These are phyloP conservation scores for Limnodromus scolopaceus DNA, from an alignment of 2,797 vertebrate genomes.

Conservation along the genomic window DNA sequence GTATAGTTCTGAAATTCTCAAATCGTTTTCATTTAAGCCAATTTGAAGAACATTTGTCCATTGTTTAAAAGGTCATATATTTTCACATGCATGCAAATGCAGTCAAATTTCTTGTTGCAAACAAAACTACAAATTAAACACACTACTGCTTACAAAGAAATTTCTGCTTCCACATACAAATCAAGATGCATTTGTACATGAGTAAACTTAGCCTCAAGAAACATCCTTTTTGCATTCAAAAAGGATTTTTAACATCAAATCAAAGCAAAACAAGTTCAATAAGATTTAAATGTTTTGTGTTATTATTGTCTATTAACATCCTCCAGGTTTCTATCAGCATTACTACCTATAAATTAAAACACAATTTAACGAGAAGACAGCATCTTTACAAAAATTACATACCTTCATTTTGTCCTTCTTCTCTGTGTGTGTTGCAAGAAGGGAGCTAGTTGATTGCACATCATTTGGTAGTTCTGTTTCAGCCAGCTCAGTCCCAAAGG, in stretches of 20 bases:
- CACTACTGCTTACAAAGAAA: background rate
- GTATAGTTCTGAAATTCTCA: background rate
- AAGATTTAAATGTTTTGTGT: background rate
- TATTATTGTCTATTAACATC: background rate
- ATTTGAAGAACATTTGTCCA: background rate
- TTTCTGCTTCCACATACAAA: background rate
- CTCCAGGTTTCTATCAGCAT: background rate
- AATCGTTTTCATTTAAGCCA: background rate
- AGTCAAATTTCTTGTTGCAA: slow-evolving; percentile 9
- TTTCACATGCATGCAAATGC: background rate
- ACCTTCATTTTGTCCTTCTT: slow-evolving; percentile 95
- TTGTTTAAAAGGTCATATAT: background rate
- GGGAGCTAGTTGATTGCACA: slow-evolving; percentile 85
- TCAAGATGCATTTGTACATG: background rate
- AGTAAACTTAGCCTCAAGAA: background rate
- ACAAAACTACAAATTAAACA: slow-evolving; percentile 15
- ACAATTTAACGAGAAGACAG: background rate
- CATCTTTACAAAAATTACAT: background rate
- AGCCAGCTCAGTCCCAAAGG: slow-evolving; percentile 93
- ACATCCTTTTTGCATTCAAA: background rate
- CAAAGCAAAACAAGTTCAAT: background rate
- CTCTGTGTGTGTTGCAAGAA: slow-evolving; percentile 86
- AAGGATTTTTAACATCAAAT: background rate
- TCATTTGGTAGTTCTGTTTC: slow-evolving; percentile 96
- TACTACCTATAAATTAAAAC: background rate